Evolutionary conservation across 1,140 invertebrate species (phyloP).

Genomic region (Bombus balteatus): DNA sequence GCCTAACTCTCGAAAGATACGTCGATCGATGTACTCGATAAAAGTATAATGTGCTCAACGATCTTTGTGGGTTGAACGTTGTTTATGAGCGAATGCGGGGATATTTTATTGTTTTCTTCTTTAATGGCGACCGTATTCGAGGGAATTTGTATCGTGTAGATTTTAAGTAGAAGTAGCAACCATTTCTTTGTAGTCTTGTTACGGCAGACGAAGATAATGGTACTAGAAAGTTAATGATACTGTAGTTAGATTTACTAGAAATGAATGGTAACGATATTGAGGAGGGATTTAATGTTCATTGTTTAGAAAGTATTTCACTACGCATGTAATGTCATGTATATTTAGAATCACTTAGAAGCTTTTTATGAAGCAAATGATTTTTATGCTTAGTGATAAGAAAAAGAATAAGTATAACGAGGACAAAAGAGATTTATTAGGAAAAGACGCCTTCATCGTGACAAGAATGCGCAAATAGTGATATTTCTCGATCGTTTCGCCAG

Average conservation of each 20-base stretch:
- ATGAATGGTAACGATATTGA: not conserved
- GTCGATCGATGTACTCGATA: not conserved
- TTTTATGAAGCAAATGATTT: not conserved
- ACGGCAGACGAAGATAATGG: too few relatives aligned
- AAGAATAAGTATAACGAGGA: not conserved
- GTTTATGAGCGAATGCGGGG: too few relatives aligned
- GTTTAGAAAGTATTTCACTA: not conserved
- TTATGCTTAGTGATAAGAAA: not conserved
- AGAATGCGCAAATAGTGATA: constrained; percentile 21
- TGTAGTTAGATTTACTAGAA: not conserved
- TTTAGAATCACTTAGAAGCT: not conserved
- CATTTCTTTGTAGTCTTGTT: too few relatives aligned
- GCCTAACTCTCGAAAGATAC: not conserved
- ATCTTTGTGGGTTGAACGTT: too few relatives aligned
- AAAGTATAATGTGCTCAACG: not conserved
- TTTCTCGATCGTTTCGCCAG: constrained; percentile 18
- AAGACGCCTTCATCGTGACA: not conserved
- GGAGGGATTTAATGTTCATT: too few relatives aligned
- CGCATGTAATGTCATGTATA: not conserved
- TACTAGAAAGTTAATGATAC: too few relatives aligned
- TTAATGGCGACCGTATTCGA: not conserved
- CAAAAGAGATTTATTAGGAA: not conserved
- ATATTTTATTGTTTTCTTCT: not conserved
- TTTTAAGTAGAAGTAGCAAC: not conserved
- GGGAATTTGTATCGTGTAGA: too few relatives aligned